These are phyloP conservation scores for Diadema setosum DNA, from an alignment of 35 echinoderm and acorn worm genomes.

Conservation along the genomic window DNA sequence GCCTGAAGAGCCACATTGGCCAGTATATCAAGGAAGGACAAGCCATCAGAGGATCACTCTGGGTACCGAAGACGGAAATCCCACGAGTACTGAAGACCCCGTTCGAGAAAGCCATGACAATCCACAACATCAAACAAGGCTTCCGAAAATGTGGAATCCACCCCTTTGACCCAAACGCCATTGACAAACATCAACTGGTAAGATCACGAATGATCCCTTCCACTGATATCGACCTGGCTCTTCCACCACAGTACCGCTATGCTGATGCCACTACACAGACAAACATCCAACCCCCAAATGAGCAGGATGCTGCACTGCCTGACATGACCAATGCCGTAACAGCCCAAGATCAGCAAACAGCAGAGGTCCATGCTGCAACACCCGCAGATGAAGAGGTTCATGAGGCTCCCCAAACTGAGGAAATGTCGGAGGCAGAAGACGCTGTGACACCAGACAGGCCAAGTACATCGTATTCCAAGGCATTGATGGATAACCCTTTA, in stretches of 20 bases:
- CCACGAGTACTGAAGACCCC: background rate
- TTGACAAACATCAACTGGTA: slow-evolving; percentile 4
- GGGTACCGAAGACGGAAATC: slow-evolving; percentile 2
- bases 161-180: slow-evolving; percentile 28
- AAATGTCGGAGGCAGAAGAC: background rate
- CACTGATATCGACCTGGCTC: background rate
- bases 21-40: slow-evolving; percentile 2
- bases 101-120: background rate
- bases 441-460: background rate
- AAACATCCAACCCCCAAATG: background rate
- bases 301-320: background rate
- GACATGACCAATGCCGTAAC: too few species aligned
- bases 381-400: background rate
- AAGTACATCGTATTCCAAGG: background rate
- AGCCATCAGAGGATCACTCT: background rate
- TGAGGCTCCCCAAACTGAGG: background rate
- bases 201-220: background rate
- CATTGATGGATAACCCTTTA: background rate
- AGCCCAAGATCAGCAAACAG: background rate
- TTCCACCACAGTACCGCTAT: background rate
- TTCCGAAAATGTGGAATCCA: slow-evolving; percentile 17
- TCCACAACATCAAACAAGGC: slow-evolving; percentile 27
- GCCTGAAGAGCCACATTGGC: background rate
- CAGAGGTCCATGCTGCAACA: background rate
- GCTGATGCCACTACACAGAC: background rate